These are phyloP conservation scores for Dendronephthya gigantea DNA, from an alignment of 64 coral and sea anemone genomes.

Conservation along the genomic window DNA sequence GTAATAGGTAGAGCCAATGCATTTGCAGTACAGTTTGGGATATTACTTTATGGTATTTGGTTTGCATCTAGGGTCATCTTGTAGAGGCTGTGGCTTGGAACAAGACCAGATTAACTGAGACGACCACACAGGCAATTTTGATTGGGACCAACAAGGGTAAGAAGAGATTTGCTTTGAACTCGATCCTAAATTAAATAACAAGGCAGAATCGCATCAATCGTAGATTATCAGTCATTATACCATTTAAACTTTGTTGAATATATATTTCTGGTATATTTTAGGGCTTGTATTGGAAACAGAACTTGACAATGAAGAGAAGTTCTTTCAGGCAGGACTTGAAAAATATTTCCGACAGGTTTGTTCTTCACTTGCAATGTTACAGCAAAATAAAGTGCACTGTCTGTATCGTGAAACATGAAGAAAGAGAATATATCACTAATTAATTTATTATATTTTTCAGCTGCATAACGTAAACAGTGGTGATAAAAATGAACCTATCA, in stretches of 20 bases:
- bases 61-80: slow-evolving; percentile 52
- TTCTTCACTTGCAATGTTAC: too few species aligned
- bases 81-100: slow-evolving; percentile 94
- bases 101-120: slow-evolving; percentile 78
- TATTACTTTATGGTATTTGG: too few species aligned
- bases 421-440: neutral
- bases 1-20: too few species aligned
- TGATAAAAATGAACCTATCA: slow-evolving; percentile 70
- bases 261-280: neutral
- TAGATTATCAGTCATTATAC: neutral
- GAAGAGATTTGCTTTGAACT: neutral
- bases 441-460: slow-evolving; percentile 7
- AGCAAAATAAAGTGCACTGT: too few species aligned
- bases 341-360: slow-evolving; percentile 68
- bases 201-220: too few species aligned
- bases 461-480: slow-evolving; percentile 77
- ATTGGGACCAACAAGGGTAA: slow-evolving; percentile 73
- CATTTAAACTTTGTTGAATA: neutral
- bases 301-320: slow-evolving; percentile 79
- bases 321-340: slow-evolving; percentile 78
- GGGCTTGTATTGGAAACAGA: slow-evolving; percentile 75
- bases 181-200: too few species aligned
- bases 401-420: too few species aligned
- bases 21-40: too few species aligned
- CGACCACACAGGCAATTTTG: slow-evolving; percentile 81